Conservation (phyloP, 2,113 vertebrate genomes). For the Lontra canadensis region DNA sequence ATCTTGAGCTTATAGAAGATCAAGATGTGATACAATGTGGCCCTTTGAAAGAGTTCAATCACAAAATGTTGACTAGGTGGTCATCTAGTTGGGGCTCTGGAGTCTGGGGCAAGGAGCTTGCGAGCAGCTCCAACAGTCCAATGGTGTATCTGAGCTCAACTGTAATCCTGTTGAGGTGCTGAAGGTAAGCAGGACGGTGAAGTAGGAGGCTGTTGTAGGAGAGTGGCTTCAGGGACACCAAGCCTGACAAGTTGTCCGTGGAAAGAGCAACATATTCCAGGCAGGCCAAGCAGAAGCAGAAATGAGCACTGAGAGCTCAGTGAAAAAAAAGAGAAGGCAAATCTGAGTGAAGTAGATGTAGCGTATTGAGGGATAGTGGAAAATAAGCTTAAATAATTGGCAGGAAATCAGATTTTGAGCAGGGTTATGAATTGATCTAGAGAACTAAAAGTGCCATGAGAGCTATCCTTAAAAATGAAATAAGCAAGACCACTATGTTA, state of each 20-base stretch:
- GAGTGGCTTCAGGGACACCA: background rate
- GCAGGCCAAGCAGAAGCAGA: background rate
- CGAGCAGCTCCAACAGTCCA: background rate
- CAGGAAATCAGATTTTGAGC: background rate
- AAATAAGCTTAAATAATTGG: background rate
- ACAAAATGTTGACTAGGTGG: background rate
- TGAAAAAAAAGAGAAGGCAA: background rate
- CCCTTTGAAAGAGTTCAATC: background rate
- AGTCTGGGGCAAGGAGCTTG: background rate
- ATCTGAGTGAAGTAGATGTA: background rate
- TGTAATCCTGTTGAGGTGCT: background rate
- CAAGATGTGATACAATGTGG: background rate
- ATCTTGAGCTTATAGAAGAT: background rate
- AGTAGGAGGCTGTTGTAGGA: background rate
- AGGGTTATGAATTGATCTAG: background rate
- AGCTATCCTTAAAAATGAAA: background rate
- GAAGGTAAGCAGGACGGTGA: background rate
- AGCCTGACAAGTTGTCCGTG: background rate
- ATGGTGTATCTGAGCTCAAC: background rate
- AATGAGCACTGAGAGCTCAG: background rate
- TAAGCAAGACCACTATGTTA: background rate
- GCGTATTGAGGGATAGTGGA: background rate
- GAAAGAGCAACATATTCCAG: background rate
- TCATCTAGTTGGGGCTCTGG: background rate
- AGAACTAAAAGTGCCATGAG: background rate